Conservation (phyloP, 2,113 vertebrate species). For the Gymnobelideus leadbeateri region DNA sequence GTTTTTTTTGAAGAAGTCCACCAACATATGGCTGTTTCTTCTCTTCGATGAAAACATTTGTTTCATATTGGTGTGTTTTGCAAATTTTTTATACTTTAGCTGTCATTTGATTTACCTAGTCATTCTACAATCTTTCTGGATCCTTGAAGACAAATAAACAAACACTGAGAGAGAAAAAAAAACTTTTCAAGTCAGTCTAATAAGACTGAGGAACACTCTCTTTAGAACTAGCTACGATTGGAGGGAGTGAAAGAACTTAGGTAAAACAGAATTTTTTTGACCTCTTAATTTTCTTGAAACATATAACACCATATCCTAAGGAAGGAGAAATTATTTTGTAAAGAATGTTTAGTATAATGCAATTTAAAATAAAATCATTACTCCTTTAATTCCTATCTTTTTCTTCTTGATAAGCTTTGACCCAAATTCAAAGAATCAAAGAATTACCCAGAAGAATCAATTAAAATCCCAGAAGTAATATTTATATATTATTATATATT, state of each 20-base stretch:
- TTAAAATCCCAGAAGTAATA: conserved; percentile 25
- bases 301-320: neutral
- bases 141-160: neutral
- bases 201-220: conserved; percentile 21
- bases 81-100: neutral
- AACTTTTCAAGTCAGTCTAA: conserved; percentile 5
- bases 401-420: neutral
- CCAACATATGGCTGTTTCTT: neutral
- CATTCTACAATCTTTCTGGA: neutral
- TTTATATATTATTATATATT: conserved; percentile 3
- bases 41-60: conserved; percentile 27
- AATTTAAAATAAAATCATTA: conserved; percentile 35
- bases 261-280: neutral
- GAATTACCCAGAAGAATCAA: conserved; percentile 42
- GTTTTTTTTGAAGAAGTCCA: neutral
- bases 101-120: neutral
- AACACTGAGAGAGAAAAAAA: conserved; percentile 42
- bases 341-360: conserved; percentile 2
- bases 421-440: neutral
- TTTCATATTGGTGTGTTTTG: neutral
- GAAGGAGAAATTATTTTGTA: conserved; percentile 7
- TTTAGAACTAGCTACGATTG: neutral
- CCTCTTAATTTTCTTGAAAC: conserved; percentile 1
- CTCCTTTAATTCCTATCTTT: conserved; percentile 18
- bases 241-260: neutral